Evolutionary conservation across 2,888 invertebrate genomes (phyloP).

Genomic region (Idaea dimidiata): DNA sequence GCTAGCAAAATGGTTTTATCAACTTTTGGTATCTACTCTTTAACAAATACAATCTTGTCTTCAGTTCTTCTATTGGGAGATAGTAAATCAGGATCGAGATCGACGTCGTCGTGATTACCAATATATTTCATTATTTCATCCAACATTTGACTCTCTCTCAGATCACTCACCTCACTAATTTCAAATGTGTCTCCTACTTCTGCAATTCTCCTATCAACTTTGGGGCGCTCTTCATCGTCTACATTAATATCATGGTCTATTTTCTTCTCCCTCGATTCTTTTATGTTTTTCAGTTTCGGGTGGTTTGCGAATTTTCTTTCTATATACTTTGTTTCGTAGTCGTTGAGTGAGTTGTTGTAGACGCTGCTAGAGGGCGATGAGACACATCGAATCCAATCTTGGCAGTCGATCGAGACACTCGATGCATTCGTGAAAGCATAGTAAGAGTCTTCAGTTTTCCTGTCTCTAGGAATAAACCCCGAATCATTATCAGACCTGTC

Average conservation of each 20-base stretch:
- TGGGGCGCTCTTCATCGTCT: constrained; percentile 20
- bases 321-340: constrained; percentile 46
- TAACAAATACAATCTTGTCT: constrained; percentile 61
- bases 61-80: constrained; percentile 57
- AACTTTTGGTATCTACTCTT: constrained; percentile 26
- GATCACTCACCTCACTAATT: background rate
- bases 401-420: constrained; percentile 60
- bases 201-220: constrained; percentile 9
- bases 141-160: constrained; percentile 45
- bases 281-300: constrained; percentile 35
- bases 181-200: background rate
- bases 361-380: constrained; percentile 58
- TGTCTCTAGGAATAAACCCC: constrained; percentile 43
- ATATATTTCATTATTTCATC: constrained; percentile 71
- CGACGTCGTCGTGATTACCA: constrained; percentile 41
- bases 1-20: background rate
- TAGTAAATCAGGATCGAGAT: constrained; percentile 49
- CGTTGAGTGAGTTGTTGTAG: constrained; percentile 57
- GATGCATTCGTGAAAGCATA: constrained; percentile 63
- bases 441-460: constrained; percentile 47
- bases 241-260: constrained; percentile 24
- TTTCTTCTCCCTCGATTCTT: constrained; percentile 31
- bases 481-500: constrained; percentile 55
- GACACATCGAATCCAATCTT: constrained; percentile 62
- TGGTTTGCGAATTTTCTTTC: constrained; percentile 45